Evolutionary conservation across 2,888 invertebrate genomes (phyloP).

Genomic region (Sceliomorpha sp.): DNA sequence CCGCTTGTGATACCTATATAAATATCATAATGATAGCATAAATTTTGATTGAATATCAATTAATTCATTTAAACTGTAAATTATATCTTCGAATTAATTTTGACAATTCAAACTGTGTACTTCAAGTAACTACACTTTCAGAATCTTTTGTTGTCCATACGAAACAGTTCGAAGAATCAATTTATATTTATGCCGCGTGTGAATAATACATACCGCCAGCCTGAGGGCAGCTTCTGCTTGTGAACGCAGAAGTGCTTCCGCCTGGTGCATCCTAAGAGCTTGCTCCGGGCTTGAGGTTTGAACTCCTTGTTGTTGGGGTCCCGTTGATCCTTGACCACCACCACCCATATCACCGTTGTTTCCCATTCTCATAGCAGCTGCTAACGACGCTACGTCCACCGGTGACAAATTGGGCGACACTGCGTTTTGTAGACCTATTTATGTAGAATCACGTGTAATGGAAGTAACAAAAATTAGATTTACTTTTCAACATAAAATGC

Average conservation of each 20-base stretch:
- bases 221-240: constrained; percentile 92
- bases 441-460: no score
- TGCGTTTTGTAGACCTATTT: constrained; percentile 76
- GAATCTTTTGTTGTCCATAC: no score
- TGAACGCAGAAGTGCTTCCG: constrained; percentile 89
- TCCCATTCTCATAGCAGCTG: constrained; percentile 80
- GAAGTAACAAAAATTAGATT: no score
- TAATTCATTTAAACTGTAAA: no score
- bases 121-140: no score
- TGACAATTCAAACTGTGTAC: no score
- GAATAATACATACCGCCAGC: constrained; percentile 84
- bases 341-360: constrained; percentile 79
- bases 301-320: constrained; percentile 76
- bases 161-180: no score
- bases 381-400: constrained; percentile 77
- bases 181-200: not conserved
- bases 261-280: constrained; percentile 86
- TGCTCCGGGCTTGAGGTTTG: constrained; percentile 79
- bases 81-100: no score
- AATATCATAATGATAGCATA: constrained; percentile 38
- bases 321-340: constrained; percentile 75
- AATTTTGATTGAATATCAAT: constrained; percentile 4
- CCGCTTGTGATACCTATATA: constrained; percentile 76
- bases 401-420: constrained; percentile 79
- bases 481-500: no score